Evolutionary conservation across 2,113 vertebrate species (phyloP).

Genomic region (Campylomormyrus tamandua): DNA sequence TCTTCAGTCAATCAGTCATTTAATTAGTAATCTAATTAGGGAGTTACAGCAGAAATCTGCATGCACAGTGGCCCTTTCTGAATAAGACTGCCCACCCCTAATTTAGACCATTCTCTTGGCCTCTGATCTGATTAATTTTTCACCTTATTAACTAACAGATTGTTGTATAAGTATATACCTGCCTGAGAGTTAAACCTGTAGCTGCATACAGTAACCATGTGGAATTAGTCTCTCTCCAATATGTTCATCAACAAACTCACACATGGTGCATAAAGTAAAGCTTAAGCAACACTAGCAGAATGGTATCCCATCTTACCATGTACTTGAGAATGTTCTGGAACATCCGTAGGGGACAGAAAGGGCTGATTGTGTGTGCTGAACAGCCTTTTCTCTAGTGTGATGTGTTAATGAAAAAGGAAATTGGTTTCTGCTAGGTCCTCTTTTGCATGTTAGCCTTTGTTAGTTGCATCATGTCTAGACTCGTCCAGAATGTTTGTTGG

Average conservation of each 20-base stretch:
- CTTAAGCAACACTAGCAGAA: not conserved
- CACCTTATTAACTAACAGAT: not conserved
- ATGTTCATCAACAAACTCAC: not conserved
- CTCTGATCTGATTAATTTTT: not conserved
- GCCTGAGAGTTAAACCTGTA: not conserved
- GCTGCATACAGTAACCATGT: not conserved
- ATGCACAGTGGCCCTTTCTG: too few relatives aligned
- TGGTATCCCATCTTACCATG: not conserved
- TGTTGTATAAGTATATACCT: not conserved
- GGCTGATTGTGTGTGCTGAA: not conserved
- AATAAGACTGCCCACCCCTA: too few relatives aligned
- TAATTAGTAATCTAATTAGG: too few relatives aligned
- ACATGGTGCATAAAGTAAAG: not conserved
- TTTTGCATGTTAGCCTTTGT: constrained; percentile 10
- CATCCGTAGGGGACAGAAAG: not conserved
- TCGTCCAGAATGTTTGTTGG: constrained; percentile 32
- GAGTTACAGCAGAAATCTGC: too few relatives aligned
- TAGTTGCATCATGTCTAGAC: constrained; percentile 41
- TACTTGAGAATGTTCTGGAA: not conserved
- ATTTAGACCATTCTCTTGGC: not conserved
- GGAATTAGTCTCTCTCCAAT: not conserved
- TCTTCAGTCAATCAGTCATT: too few relatives aligned
- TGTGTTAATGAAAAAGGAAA: constrained; percentile 54
- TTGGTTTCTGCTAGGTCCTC: not conserved
- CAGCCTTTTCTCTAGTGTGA: not conserved